Evolutionary conservation across 2,888 invertebrate genomes (phyloP), one percentile per base, ranked within the genome.

Genomic region (Sicus ferrugineus): DNA sequence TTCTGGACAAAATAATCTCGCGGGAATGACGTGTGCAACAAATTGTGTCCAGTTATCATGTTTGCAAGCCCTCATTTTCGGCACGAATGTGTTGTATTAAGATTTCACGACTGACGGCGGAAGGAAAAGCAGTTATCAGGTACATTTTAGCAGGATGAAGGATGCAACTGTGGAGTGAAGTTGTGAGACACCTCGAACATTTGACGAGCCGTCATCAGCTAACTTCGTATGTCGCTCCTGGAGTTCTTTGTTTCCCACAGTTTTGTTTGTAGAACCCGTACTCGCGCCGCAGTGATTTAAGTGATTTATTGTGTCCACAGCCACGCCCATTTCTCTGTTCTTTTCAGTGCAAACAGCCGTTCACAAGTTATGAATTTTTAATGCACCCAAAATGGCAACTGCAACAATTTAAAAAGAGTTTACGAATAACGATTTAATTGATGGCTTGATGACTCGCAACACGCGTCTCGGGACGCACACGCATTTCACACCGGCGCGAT

Each of bases 381-480:
- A 76, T 73, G 68, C 64, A 69, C 70, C 71, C 62, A 62, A 54
- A 28, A 54, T 46, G 46, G 19, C 72, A 73, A 56, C 61, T 9
- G 26, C 54, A 54, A 54, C 26, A 19, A 23, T 54, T 54, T 28
- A 23, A 28, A 71, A 68, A 72, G 58, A 70, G 61, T 70, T 66
- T 56, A 70, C 46, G 59, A 69, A 70, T 65, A 68, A 66, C 58
- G 69, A 65, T 52, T 67, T 75, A 76, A 74, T 75, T 75, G 72
- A 74, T 76, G 75, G 75, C 73, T 61, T 58, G 48, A 69, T 76
- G 75, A 75, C 73, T 61, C 50, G 48, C 66, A 56, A 62, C 54
- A 34, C 56, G 66, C 66, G 66, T 42, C 42, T 38, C 26, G 30
- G 38, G 5, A 46, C 42, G n/a, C n/a, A 42, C 28, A 66, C 19